Conservation (phyloP, 2,888 invertebrate species). For the Dusona sp. region DNA sequence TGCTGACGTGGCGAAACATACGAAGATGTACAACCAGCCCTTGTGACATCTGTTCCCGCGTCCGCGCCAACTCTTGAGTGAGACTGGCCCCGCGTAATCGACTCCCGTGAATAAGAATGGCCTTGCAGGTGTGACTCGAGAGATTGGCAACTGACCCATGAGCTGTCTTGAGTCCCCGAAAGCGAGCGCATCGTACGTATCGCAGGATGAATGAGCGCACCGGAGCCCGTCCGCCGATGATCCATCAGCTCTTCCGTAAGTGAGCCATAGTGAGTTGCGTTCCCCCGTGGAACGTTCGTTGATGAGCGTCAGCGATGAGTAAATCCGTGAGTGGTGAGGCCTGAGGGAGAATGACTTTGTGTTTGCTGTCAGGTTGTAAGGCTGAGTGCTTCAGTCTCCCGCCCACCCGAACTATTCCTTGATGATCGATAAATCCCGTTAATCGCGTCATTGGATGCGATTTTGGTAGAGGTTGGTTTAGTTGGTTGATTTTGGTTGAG, state of each 20-base stretch:
- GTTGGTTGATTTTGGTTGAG: too few species aligned
- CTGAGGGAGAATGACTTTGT: conserved; percentile 44
- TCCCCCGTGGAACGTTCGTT: conserved; percentile 56
- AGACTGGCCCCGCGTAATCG: conserved; percentile 29
- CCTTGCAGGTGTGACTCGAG: conserved; percentile 49
- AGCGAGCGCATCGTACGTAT: conserved; percentile 52
- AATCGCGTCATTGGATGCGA: conserved; percentile 44
- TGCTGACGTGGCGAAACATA: conserved; percentile 72
- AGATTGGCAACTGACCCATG: conserved; percentile 75
- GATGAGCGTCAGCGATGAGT: conserved; percentile 54
- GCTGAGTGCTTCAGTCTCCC: conserved; percentile 50
- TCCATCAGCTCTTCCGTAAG: conserved; percentile 57
- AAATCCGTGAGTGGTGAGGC: conserved; percentile 32
- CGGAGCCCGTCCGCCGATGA: conserved; percentile 60
- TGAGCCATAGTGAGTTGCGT: conserved; percentile 56
- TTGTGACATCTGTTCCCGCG: background rate
- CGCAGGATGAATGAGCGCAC: conserved; percentile 58
- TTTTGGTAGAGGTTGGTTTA: conserved; percentile 4
- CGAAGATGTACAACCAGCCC: conserved; percentile 70
- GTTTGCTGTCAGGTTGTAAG: too few species aligned
- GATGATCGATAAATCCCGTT: conserved; percentile 30
- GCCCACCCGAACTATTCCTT: conserved; percentile 64
- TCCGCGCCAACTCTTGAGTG: conserved; percentile 6
- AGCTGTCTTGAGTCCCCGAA: conserved; percentile 46
- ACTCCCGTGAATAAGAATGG: conserved; percentile 35